phyloP scores from a whole-genome alignment of 2,113 vertebrate genomes.

The Zosterops japonicus region DNA sequence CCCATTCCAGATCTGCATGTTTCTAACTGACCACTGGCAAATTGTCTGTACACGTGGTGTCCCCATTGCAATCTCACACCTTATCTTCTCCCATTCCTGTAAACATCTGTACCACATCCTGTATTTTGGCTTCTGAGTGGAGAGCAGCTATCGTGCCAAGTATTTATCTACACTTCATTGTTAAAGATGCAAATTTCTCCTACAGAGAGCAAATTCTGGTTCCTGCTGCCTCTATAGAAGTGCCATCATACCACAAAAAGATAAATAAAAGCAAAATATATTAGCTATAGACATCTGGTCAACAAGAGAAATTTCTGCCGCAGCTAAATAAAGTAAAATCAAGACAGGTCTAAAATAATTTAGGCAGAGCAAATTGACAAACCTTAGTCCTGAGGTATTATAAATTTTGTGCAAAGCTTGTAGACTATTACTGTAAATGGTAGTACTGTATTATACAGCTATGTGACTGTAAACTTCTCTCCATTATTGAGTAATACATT shows the following conservation, averaged over 20 bases:
- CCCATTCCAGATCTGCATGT: not conserved
- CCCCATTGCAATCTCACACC: accelerated
- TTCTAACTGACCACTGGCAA: not conserved
- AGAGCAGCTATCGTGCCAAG: not conserved
- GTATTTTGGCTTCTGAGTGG: not conserved
- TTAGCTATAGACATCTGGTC: not conserved
- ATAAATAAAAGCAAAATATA: not conserved
- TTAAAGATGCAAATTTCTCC: not conserved
- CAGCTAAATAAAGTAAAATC: not conserved
- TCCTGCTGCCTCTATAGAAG: not conserved
- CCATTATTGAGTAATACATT: not conserved
- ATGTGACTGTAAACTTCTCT: not conserved
- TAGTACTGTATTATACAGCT: not conserved
- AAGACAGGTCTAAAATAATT: not conserved
- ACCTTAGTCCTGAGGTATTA: not conserved
- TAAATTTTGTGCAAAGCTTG: not conserved
- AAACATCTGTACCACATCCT: not conserved
- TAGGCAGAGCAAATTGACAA: not conserved
- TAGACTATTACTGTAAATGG: not conserved
- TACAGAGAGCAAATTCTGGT: not conserved
- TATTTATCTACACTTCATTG: not conserved
- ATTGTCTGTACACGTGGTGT: not conserved
- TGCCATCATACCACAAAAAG: not conserved
- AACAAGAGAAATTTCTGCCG: not conserved
- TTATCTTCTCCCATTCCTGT: not conserved